phyloP scores from a whole-genome alignment of 2,797 vertebrate genomes.

The Mycteria americana region DNA sequence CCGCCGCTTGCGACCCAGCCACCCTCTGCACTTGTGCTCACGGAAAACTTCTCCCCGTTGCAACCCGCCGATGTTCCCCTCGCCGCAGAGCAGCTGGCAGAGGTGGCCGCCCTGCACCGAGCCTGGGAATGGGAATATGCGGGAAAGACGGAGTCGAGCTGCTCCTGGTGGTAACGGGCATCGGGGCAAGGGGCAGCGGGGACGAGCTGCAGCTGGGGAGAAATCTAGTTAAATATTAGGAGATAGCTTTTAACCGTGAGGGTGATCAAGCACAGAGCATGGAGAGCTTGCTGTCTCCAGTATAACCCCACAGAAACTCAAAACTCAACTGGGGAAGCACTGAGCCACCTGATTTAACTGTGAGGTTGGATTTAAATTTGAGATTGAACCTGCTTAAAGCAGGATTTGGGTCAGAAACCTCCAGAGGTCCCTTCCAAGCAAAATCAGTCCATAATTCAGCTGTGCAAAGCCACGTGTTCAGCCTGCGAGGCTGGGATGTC shows the following conservation, averaged over 20 bases:
- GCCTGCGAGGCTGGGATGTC: fast-evolving
- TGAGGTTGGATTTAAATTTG: neutral
- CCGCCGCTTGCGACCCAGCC: neutral
- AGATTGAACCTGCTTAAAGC: neutral
- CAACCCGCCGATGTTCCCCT: fast-evolving
- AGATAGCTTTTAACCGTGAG: fast-evolving
- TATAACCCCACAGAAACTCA: fast-evolving
- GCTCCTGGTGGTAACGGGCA: neutral
- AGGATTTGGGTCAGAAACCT: neutral
- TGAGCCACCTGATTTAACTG: neutral
- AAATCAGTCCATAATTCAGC: neutral
- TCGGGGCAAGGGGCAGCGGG: neutral
- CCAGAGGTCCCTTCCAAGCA: neutral
- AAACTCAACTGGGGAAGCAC: neutral
- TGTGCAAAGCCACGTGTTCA: neutral
- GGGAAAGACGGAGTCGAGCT: neutral
- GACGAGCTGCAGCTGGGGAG: neutral
- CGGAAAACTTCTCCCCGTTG: neutral
- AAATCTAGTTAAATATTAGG: neutral
- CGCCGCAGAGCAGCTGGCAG: fast-evolving
- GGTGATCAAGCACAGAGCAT: fast-evolving
- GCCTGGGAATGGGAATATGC: fast-evolving
- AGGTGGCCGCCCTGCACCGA: fast-evolving
- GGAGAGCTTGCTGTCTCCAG: too few species aligned
- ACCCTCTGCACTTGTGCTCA: neutral